A percentile compares a stretch with the other conserved stretches of the same genome.
These are phyloP conservation scores for Megalurothrips usitatus DNA, from an alignment of 2,888 invertebrate genomes.

Conservation along the genomic window DNA sequence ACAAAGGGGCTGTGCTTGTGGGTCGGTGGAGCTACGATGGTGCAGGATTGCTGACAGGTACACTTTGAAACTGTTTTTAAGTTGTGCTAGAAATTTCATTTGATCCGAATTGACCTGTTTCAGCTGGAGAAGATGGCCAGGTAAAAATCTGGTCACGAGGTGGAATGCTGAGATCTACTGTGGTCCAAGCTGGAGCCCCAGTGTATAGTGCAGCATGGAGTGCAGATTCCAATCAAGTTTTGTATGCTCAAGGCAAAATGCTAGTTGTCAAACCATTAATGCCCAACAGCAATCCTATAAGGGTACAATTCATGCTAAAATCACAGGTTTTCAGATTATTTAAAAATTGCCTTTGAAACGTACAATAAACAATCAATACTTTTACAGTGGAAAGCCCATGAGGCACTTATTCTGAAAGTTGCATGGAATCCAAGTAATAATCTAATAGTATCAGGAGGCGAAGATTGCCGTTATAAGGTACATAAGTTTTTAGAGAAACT, in stretches of 20 bases:
- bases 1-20: slow-evolving; percentile 81
- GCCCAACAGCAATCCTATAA: slow-evolving; percentile 51
- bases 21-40: slow-evolving; percentile 95
- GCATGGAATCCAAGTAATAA: slow-evolving; percentile 57
- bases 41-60: slow-evolving; percentile 85
- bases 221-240: slow-evolving; percentile 53
- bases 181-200: slow-evolving; percentile 75
- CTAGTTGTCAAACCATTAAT: slow-evolving; percentile 58
- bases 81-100: slow-evolving; percentile 11
- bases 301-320: slow-evolving; percentile 42
- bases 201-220: slow-evolving; percentile 80
- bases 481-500: slow-evolving; percentile 28
- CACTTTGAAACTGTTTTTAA: slow-evolving; percentile 32
- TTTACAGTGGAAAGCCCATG: slow-evolving; percentile 92
- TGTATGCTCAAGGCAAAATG: slow-evolving; percentile 54
- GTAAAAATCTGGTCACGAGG: slow-evolving; percentile 97
- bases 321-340: too few relatives aligned
- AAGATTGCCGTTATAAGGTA: slow-evolving; percentile 77
- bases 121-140: slow-evolving; percentile 93
- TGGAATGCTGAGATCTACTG: slow-evolving; percentile 86
- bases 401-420: slow-evolving; percentile 74
- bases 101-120: background rate
- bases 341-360: background rate
- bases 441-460: slow-evolving; percentile 60
- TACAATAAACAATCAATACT: background rate